Conservation (phyloP, 2,113 vertebrate species). For the Tinamus guttatus region DNA sequence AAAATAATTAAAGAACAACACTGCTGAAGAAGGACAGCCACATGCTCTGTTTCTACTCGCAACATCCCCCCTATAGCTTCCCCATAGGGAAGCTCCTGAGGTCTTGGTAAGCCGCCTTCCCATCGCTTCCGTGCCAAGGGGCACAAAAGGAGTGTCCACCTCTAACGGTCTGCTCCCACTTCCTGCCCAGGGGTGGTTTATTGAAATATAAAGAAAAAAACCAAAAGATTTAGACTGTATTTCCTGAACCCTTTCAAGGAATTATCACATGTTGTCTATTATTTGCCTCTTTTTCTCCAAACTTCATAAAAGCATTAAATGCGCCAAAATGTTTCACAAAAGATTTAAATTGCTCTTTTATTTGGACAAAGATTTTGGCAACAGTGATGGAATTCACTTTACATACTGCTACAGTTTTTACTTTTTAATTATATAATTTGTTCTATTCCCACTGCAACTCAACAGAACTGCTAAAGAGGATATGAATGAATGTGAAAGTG, state of each 20-base stretch:
- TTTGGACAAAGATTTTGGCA: not conserved
- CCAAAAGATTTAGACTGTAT: not conserved
- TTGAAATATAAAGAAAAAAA: not conserved
- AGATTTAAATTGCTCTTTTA: not conserved
- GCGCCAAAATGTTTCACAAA: not conserved
- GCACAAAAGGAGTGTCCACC: not conserved
- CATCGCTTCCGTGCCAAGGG: not conserved
- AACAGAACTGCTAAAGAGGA: not conserved
- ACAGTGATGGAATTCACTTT: not conserved
- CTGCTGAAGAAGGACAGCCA: not conserved
- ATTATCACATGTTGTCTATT: not conserved
- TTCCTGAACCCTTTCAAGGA: not conserved
- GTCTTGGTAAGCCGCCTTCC: not conserved
- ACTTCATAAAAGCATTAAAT: not conserved
- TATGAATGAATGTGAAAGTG: not conserved
- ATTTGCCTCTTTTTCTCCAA: not conserved
- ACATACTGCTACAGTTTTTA: not conserved
- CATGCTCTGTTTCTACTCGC: not conserved
- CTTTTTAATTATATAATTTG: not conserved
- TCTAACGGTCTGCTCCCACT: not conserved
- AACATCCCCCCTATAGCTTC: not conserved
- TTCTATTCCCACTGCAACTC: not conserved
- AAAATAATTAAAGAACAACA: not conserved
- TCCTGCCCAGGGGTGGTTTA: not conserved
- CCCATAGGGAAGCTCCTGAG: not conserved